Evolutionary conservation across 2,888 invertebrate species (phyloP).

Genomic region (Teinopalpus imperialis): DNA sequence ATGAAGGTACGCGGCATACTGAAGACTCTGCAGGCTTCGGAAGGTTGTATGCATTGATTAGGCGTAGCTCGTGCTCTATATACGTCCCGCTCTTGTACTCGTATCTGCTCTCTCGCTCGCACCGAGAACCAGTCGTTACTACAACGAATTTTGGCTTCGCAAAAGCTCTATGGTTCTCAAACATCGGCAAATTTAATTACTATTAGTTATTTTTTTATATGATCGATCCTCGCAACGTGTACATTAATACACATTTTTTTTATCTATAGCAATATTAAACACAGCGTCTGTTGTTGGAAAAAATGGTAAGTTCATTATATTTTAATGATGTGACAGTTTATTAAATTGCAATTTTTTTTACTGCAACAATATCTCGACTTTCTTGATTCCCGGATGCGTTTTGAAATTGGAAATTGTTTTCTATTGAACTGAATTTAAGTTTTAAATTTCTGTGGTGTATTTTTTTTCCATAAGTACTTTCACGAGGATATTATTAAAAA

Average conservation of each 20-base stretch:
- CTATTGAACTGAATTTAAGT: neutral
- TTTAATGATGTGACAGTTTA: slow-evolving; percentile 15
- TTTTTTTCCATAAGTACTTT: no score
- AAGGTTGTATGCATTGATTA: slow-evolving; percentile 77
- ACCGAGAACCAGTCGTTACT: slow-evolving; percentile 51
- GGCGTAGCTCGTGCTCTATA: slow-evolving; percentile 61
- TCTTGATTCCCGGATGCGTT: neutral
- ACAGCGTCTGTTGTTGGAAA: neutral
- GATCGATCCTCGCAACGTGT: slow-evolving; percentile 9
- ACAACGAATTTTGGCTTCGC: slow-evolving; percentile 73
- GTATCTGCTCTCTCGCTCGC: slow-evolving; percentile 44
- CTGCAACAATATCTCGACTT: neutral
- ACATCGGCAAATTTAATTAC: slow-evolving; percentile 47
- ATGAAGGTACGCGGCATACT: slow-evolving; percentile 59
- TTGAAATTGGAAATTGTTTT: neutral
- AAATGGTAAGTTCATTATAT: slow-evolving; percentile 6
- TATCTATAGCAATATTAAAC: neutral
- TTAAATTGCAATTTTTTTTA: neutral
- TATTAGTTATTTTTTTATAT: slow-evolving; percentile 21
- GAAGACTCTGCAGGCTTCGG: slow-evolving; percentile 61
- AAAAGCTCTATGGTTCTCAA: slow-evolving; percentile 58
- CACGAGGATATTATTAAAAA: no score
- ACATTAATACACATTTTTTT: no score
- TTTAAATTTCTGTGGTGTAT: no score
- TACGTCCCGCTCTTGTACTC: slow-evolving; percentile 47